A percentile compares a stretch with the other conserved stretches of the same genome.
Conservation (phyloP, 2,113 vertebrate genomes). For the Agapornis roseicollis region DNA sequence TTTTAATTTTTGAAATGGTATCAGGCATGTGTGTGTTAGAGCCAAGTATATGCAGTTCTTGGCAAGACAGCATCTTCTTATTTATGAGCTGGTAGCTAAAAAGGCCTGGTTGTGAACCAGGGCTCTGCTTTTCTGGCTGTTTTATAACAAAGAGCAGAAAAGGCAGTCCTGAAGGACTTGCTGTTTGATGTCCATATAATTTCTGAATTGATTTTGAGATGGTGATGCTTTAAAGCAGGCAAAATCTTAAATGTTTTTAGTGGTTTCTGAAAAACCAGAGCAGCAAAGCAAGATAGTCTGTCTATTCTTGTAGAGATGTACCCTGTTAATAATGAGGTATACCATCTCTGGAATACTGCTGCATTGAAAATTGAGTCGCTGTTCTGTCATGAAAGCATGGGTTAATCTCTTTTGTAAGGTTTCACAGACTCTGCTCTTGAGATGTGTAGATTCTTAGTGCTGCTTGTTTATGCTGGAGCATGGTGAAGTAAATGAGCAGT, state of each 20-base stretch:
- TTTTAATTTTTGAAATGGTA: background rate
- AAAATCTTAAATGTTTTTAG: background rate
- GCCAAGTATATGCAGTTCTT: background rate
- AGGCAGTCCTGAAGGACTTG: background rate
- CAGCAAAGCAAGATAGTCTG: background rate
- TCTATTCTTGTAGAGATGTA: background rate
- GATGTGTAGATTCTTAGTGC: background rate
- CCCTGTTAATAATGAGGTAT: background rate
- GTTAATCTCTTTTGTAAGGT: background rate
- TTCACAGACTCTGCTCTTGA: background rate
- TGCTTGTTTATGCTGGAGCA: background rate
- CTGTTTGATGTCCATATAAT: background rate
- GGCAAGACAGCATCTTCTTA: background rate
- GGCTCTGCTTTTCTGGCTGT: background rate
- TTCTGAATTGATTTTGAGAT: background rate
- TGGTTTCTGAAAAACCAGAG: background rate
- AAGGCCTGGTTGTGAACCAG: background rate
- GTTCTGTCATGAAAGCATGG: fast-evolving
- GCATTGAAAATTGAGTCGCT: background rate
- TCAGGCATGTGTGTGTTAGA: background rate
- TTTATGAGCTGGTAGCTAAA: background rate
- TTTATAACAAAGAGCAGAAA: background rate
- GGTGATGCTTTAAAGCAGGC: background rate
- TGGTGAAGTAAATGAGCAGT: background rate
- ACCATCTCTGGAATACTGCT: background rate